A percentile compares a stretch with the other conserved stretches of the same genome.
Conservation (phyloP, 2,113 vertebrate genomes). For the Crotalus horridus region DNA sequence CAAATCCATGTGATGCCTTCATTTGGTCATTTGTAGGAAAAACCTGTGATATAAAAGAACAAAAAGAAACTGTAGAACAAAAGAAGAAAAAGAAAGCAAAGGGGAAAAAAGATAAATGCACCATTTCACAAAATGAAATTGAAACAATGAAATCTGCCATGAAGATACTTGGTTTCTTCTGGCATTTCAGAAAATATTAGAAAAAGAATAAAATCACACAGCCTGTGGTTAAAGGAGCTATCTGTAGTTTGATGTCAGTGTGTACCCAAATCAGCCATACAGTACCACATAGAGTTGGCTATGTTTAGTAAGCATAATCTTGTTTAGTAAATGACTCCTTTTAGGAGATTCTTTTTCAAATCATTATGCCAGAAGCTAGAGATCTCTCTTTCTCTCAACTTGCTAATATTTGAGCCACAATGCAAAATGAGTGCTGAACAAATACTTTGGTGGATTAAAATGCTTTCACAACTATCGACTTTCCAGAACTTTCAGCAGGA, state of each 20-base stretch:
- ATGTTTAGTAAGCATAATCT: constrained; percentile 25
- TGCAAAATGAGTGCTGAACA: neutral
- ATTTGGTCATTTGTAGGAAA: neutral
- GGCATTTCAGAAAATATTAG: constrained; percentile 40
- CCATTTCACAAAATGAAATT: neutral
- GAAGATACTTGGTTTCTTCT: constrained; percentile 12
- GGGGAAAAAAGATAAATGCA: no score
- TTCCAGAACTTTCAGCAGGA: neutral
- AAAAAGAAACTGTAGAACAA: neutral
- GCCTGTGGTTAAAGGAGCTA: constrained; percentile 21
- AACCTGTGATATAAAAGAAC: neutral
- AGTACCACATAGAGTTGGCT: neutral
- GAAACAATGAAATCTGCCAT: neutral
- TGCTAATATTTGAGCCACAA: fast-evolving
- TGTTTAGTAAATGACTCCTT: constrained; percentile 9
- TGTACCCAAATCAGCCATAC: constrained; percentile 7
- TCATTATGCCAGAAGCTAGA: neutral
- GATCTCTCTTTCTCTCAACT: neutral
- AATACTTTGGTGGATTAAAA: neutral
- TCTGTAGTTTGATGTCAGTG: constrained; percentile 19
- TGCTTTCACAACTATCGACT: neutral
- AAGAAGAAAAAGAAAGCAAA: neutral
- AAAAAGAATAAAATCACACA: constrained; percentile 4
- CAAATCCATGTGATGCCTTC: neutral
- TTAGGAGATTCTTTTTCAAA: neutral